Base-by-base conservation (phyloP, 2,113 vertebrate species). In the Galeopterus variegatus region DNA sequence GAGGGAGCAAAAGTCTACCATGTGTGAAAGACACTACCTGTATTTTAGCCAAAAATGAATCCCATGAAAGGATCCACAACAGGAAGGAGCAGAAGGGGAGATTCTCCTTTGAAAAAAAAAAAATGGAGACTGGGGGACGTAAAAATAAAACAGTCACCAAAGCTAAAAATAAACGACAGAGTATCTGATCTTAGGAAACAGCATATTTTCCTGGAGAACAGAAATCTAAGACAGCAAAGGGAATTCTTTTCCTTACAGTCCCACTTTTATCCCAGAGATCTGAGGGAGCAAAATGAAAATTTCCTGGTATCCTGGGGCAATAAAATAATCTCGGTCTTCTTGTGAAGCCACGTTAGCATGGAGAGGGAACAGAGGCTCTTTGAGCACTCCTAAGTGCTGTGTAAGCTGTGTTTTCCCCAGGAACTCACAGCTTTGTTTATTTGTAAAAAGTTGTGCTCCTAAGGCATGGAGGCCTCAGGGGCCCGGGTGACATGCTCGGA, bases 291-390 rank as follows among this genome's bases (percentile, higher is more conserved):
- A 99, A 99, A 99, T 98, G 99, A 99, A 99, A 99, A 99, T 99
- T 99, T 99, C 99, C 99, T 99, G 99, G 99, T 99, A 99, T 99
- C 99, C 99, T 99, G 99, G 99, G 98, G 99, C 99, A 99, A 99
- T 99, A 99, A 99, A 99, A 99, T 99, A 99, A 99, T 99, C 99
- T 99, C 98, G 99, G 99, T 99, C 99, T 99, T 99, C 99, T 99
- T 98, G 99, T 99, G 99, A 99, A 99, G 99, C 99, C 99, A 98
- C 99, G 99, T 99, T 98, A 99, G 98, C 98, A 98, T 98, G 97
- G 98, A 97, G 93, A 97, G 96, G 67, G 98, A 99, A 99, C 99
- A 99, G 99, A 99, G 98, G 98, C 98, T 97, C 98, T 99, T 99
- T 99, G 98, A 99, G 99, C 97, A 93, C 98, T 97, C 84, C 84